Base-by-base conservation (phyloP, 2,113 vertebrate genomes). In the Prunella himalayana region DNA sequence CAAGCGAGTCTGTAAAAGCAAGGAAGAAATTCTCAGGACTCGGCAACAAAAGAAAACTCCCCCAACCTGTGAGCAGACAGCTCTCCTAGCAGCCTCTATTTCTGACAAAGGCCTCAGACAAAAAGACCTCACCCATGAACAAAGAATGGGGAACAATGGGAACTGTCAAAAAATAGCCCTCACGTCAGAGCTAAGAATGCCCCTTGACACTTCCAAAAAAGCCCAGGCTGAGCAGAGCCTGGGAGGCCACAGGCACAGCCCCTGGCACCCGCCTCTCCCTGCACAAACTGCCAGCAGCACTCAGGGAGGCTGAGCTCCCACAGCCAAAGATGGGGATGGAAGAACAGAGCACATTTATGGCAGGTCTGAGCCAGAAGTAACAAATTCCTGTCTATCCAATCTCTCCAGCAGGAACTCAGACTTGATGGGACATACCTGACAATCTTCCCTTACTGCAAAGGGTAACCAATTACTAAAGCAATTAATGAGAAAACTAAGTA, bases 111-210 rank as follows among this genome's bases (percentile, higher is more conserved):
- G 57, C 85, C 88, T 73, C 61, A 27, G 78, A 91, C 70, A 61
- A 89, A 92, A 82, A 85, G 78, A 59, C 66, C 81, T 95, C 70
- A 53, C 66, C 66, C 70, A 19, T 41, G 75, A 79, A 82, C 60
- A 81, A 77, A 86, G 84, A 65, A 51, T 15, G 49, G 30, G 37
- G 50, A 97, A 91, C 89, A 97, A 85, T 68, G 41, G 72, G 79
- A 94, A 91, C 59, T 37, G 54, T 78, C 68, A 93, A 82, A 92
- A 95, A 94, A 81, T 23, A 95, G 88, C 89, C 80, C 86, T 94
- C 60, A 16, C 2, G 2, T 94, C 92, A 94, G 80, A 70, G 54
- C 33, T 20, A 47, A 63, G 69, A 91, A 91, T 75, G 70, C 49
- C 59, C 65, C 86, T 60, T 64, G 25, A 72, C 81, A 92, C n/a